These are phyloP conservation scores for Fulmarus glacialis DNA, from an alignment of 2,113 vertebrate species.

Conservation along the genomic window DNA sequence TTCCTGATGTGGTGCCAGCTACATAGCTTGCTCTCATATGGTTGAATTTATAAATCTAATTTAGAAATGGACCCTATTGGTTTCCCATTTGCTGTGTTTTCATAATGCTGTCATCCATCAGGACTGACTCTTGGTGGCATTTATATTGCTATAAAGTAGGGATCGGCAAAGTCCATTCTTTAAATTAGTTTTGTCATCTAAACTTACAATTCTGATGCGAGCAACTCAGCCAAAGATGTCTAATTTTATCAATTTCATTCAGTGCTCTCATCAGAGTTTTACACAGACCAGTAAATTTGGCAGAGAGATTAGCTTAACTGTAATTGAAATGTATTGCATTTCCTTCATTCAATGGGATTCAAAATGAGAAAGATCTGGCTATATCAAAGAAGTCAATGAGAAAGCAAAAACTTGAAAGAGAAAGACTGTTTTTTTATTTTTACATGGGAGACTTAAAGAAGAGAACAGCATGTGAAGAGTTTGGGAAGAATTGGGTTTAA, in stretches of 20 bases:
- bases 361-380: slow-evolving; percentile 36
- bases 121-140: background rate
- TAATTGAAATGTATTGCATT: slow-evolving; percentile 45
- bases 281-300: slow-evolving; percentile 9
- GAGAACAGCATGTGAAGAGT: background rate
- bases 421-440: background rate
- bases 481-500: background rate
- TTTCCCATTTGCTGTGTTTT: slow-evolving; percentile 31
- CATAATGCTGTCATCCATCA: slow-evolving; percentile 17
- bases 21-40: background rate
- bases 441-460: background rate
- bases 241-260: slow-evolving; percentile 38
- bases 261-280: slow-evolving; percentile 2
- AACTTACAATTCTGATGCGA: slow-evolving; percentile 18
- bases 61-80: slow-evolving; percentile 24
- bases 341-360: slow-evolving; percentile 13
- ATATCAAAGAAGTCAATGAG: slow-evolving; percentile 10
- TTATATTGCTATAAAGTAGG: background rate
- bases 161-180: background rate
- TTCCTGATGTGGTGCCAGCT: background rate
- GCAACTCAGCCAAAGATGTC: slow-evolving; percentile 1
- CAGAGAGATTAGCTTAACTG: background rate
- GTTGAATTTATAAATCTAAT: slow-evolving; percentile 50
- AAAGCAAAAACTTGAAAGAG: background rate
- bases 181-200: slow-evolving; percentile 37